A percentile compares a stretch with the other conserved stretches of the same genome.
These are phyloP conservation scores for Baryphthengus martii DNA, from an alignment of 2,113 vertebrate species.

Conservation along the genomic window DNA sequence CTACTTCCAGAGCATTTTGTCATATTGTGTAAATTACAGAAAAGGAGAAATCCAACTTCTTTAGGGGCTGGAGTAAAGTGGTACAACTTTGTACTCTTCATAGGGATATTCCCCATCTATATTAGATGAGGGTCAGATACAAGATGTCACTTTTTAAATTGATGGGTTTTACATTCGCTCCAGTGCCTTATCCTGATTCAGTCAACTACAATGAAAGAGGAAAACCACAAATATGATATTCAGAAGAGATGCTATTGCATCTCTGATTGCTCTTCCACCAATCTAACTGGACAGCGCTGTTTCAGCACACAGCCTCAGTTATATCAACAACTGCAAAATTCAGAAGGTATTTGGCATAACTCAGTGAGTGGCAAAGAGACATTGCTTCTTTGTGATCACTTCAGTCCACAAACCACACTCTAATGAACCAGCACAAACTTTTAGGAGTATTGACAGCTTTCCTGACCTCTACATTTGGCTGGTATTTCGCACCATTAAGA, in stretches of 20 bases:
- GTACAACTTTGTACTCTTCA: not conserved
- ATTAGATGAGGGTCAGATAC: not conserved
- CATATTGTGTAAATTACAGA: not conserved
- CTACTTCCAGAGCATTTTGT: not conserved
- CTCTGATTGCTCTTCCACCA: not conserved
- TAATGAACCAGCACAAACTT: not conserved
- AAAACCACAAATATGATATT: not conserved
- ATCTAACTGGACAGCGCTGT: not conserved
- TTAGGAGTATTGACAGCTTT: not conserved
- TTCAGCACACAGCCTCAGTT: not conserved
- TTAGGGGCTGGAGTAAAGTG: not conserved
- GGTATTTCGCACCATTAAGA: not conserved
- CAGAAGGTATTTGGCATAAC: not conserved
- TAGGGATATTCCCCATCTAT: not conserved
- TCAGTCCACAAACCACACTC: not conserved
- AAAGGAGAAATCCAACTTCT: not conserved
- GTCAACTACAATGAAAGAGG: not conserved
- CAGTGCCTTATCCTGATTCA: not conserved
- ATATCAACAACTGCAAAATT: not conserved
- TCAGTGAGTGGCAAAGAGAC: not conserved
- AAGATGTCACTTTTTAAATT: not conserved
- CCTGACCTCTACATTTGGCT: not conserved
- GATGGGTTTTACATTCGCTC: not conserved
- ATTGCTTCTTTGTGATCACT: not conserved
- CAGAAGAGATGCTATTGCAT: not conserved